phyloP scores from a whole-genome alignment of 1,140 invertebrate species.

The Achroia grisella region DNA sequence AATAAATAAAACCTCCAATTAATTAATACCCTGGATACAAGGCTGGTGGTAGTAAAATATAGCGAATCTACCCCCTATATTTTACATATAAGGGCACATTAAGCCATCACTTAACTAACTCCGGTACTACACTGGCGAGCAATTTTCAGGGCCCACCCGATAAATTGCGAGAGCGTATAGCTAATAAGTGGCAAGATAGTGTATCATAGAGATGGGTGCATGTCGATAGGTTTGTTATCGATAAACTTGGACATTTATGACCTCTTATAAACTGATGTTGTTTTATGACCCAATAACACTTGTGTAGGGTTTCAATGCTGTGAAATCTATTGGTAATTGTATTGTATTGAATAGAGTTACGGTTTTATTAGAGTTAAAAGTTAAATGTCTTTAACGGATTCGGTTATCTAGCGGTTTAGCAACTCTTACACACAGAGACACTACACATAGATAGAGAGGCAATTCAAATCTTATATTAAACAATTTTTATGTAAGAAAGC shows the following conservation, averaged over 20 bases:
- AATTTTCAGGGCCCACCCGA: conserved; percentile 38
- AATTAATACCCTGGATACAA: conserved; percentile 1
- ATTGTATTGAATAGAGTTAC: too few species aligned
- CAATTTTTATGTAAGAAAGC: too few species aligned
- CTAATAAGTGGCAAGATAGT: conserved; percentile 52
- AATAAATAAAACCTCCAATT: neutral
- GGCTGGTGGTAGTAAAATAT: neutral
- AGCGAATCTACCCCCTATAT: conserved; percentile 1
- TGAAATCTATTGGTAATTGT: too few species aligned
- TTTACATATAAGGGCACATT: conserved; percentile 15
- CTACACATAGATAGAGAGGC: too few species aligned
- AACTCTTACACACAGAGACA: too few species aligned
- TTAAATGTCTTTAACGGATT: too few species aligned
- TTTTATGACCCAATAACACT: too few species aligned
- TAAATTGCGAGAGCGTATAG: conserved; percentile 40
- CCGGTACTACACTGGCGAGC: conserved; percentile 21
- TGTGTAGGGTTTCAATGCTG: too few species aligned
- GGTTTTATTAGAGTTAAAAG: too few species aligned
- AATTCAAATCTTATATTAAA: too few species aligned
- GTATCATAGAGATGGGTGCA: conserved; percentile 12
- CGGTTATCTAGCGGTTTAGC: too few species aligned
- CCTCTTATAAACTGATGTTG: too few species aligned
- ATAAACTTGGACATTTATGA: neutral
- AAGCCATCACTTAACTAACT: conserved; percentile 31
- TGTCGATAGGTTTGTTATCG: conserved; percentile 4